Evolutionary conservation across 2,888 invertebrate genomes (phyloP).

Genomic region (Cacoxenus indagator): DNA sequence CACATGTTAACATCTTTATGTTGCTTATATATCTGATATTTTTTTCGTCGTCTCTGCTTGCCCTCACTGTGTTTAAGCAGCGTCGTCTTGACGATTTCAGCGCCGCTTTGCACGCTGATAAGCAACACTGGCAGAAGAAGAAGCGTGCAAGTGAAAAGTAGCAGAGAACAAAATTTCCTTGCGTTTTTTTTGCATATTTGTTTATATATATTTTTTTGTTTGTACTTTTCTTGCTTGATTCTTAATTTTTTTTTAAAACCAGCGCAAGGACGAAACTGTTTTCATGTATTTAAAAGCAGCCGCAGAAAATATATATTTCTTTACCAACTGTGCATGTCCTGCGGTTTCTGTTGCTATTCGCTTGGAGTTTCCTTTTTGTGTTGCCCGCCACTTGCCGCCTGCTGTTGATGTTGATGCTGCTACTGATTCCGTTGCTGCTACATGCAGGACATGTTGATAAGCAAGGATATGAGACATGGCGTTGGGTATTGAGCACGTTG

Average conservation of each 20-base stretch:
- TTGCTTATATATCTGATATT: slow-evolving; percentile 47
- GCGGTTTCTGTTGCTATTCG: slow-evolving; percentile 6
- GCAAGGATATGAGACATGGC: slow-evolving; percentile 2
- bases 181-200: slow-evolving; percentile 41
- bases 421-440: background rate
- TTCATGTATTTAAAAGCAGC: background rate
- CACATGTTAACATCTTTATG: slow-evolving; percentile 16
- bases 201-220: slow-evolving; percentile 41
- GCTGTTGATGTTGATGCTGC: background rate
- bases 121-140: slow-evolving; percentile 18
- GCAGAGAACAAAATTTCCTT: background rate
- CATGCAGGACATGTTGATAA: slow-evolving; percentile 18
- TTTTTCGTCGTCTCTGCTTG: slow-evolving; percentile 37
- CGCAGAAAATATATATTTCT: background rate
- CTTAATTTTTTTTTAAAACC: background rate
- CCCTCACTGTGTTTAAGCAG: slow-evolving; percentile 51
- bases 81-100: background rate
- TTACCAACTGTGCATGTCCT: slow-evolving; percentile 3
- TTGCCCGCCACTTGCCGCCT: background rate
- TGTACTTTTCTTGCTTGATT: background rate
- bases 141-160: background rate
- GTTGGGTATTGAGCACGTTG: slow-evolving; percentile 4
- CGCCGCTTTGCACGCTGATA: slow-evolving; percentile 42
- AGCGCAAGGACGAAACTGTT: slow-evolving; percentile 9
- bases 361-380: background rate